A percentile compares a stretch with the other conserved stretches of the same genome.
These are phyloP conservation scores for Ecliptopera silaceata DNA, from an alignment of 2,888 invertebrate species.

Conservation along the genomic window DNA sequence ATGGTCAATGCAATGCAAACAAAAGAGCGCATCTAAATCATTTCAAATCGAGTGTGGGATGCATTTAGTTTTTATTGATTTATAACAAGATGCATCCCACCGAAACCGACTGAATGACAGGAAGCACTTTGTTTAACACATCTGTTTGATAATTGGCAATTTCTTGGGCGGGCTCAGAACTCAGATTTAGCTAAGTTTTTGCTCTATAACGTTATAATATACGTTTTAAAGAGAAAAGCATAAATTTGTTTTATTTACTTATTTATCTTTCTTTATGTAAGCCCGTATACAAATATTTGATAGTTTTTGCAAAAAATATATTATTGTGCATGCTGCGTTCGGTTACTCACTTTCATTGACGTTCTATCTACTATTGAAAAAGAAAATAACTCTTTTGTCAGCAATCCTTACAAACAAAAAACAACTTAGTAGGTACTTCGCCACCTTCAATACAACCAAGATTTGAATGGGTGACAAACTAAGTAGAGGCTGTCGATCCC, in stretches of 20 bases:
- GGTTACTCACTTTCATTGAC: no score
- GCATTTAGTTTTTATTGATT: slow-evolving; percentile 18
- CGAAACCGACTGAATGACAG: slow-evolving; percentile 6
- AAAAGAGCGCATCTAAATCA: neutral
- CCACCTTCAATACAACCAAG: neutral
- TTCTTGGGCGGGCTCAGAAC: neutral
- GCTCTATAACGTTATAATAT: no score
- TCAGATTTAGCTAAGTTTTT: neutral
- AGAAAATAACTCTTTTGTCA: no score
- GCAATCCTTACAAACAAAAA: no score
- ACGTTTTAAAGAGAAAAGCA: no score
- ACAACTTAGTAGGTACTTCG: no score
- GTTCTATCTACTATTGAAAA: no score
- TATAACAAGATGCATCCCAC: slow-evolving; percentile 11
- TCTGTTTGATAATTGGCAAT: neutral
- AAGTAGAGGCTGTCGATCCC: neutral
- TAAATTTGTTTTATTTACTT: no score
- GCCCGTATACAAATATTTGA: no score
- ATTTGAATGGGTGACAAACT: neutral
- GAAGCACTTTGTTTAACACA: slow-evolving; percentile 9
- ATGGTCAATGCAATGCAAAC: neutral
- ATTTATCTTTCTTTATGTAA: no score
- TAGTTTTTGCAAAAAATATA: no score
- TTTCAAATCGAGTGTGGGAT: slow-evolving; percentile 9
- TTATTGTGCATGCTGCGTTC: no score